A percentile compares a stretch with the other conserved stretches of the same genome.
phyloP scores from a whole-genome alignment of 2,888 invertebrate species.

The Cremastinae sp. region DNA sequence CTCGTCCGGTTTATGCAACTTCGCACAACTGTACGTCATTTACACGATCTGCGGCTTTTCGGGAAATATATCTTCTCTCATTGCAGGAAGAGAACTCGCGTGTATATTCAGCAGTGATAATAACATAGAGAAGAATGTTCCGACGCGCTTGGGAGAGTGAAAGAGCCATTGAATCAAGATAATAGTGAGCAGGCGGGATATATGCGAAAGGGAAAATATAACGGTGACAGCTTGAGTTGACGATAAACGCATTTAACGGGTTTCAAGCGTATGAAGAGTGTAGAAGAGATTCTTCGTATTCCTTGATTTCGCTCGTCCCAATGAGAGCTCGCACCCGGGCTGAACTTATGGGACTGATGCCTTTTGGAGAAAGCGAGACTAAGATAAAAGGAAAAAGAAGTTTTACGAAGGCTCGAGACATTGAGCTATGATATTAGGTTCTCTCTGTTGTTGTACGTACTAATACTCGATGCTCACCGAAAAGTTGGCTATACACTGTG shows the following conservation, averaged over 20 bases:
- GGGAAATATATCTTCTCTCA: neutral
- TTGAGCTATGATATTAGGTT: slow-evolving; percentile 55
- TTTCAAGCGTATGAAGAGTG: no score
- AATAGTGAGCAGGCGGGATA: neutral
- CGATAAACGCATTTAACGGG: no score
- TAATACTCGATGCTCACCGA: slow-evolving; percentile 31
- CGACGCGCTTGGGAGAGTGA: neutral
- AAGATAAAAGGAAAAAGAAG: neutral
- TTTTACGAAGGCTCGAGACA: slow-evolving; percentile 3
- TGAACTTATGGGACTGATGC: slow-evolving; percentile 7
- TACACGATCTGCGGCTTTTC: slow-evolving; percentile 33
- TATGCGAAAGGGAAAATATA: no score
- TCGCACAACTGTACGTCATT: slow-evolving; percentile 20
- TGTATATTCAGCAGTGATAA: neutral
- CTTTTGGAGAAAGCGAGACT: slow-evolving; percentile 31
- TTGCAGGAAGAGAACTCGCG: neutral
- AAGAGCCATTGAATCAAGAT: neutral
- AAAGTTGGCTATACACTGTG: slow-evolving; percentile 38
- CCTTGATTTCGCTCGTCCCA: no score
- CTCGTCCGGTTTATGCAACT: neutral
- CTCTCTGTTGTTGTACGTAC: slow-evolving; percentile 27
- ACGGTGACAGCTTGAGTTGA: no score
- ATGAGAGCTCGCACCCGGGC: slow-evolving; percentile 31
- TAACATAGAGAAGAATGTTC: neutral
- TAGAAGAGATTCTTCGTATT: no score